Evolutionary conservation across 2,113 vertebrate genomes (phyloP).

Genomic region (Rhea americana): DNA sequence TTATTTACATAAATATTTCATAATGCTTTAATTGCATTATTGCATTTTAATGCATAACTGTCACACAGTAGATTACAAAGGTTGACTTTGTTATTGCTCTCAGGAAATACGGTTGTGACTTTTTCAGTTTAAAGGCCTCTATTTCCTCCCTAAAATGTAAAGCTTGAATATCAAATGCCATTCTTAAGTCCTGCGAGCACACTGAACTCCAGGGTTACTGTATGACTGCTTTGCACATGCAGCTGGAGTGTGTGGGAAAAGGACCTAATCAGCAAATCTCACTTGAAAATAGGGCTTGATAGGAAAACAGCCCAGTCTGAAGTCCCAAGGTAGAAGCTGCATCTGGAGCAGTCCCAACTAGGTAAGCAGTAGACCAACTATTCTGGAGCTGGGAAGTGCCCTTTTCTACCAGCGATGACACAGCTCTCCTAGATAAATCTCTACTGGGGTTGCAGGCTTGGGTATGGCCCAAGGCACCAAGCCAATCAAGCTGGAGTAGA

Average conservation of each 20-base stretch:
- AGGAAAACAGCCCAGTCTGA: background rate
- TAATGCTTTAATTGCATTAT: background rate
- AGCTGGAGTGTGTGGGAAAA: background rate
- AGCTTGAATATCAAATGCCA: background rate
- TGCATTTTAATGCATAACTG: background rate
- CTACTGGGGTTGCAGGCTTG: background rate
- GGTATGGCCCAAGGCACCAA: background rate
- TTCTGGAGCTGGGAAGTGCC: background rate
- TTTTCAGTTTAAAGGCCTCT: background rate
- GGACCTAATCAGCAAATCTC: background rate
- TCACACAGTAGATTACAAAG: background rate
- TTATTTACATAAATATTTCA: background rate
- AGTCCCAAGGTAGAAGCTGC: background rate
- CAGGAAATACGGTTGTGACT: background rate
- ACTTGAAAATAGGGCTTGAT: background rate
- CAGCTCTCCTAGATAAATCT: background rate
- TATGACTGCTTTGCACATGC: background rate
- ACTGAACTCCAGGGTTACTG: background rate
- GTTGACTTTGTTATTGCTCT: background rate
- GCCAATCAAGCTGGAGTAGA: background rate
- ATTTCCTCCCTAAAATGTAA: background rate
- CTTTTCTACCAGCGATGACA: background rate
- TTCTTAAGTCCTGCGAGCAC: background rate
- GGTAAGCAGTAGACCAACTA: background rate
- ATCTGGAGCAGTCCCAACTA: background rate